phyloP scores from a whole-genome alignment of 2,888 invertebrate species.

The Xanthorhoe spadicearia region DNA sequence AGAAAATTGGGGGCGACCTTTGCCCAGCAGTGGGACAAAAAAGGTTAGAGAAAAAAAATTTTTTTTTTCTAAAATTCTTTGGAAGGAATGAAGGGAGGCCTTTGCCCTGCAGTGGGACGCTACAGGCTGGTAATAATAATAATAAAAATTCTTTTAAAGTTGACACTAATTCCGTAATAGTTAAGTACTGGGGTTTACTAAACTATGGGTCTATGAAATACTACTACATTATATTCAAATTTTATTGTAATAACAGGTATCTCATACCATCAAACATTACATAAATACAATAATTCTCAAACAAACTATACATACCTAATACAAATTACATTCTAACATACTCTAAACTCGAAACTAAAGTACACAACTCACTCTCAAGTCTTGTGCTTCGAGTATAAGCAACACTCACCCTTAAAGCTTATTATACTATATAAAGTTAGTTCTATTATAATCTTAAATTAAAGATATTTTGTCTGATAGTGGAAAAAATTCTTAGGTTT shows the following conservation, averaged over 20 bases:
- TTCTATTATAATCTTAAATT: constrained; percentile 28
- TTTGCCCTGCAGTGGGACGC: no score
- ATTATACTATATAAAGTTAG: no score
- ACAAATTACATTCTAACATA: constrained; percentile 8
- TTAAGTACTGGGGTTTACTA: neutral
- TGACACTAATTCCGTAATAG: no score
- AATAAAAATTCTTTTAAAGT: no score
- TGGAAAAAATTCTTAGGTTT: neutral
- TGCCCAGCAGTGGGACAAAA: no score
- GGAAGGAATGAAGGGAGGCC: no score
- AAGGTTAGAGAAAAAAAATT: no score
- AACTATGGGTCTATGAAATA: constrained; percentile 1
- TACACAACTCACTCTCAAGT: neutral
- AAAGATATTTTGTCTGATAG: neutral
- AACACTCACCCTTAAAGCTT: constrained; percentile 7
- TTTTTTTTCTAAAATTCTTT: no score
- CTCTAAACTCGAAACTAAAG: neutral
- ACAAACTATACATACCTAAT: constrained; percentile 11
- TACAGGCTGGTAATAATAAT: no score
- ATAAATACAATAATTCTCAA: constrained; percentile 34
- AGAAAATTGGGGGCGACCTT: no score
- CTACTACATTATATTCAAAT: constrained; percentile 9
- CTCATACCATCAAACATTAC: constrained; percentile 29
- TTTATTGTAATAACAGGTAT: constrained; percentile 31
- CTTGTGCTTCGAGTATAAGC: neutral